phyloP scores from a whole-genome alignment of 2,113 vertebrate genomes.

The Onychorhynchus coronatus region DNA sequence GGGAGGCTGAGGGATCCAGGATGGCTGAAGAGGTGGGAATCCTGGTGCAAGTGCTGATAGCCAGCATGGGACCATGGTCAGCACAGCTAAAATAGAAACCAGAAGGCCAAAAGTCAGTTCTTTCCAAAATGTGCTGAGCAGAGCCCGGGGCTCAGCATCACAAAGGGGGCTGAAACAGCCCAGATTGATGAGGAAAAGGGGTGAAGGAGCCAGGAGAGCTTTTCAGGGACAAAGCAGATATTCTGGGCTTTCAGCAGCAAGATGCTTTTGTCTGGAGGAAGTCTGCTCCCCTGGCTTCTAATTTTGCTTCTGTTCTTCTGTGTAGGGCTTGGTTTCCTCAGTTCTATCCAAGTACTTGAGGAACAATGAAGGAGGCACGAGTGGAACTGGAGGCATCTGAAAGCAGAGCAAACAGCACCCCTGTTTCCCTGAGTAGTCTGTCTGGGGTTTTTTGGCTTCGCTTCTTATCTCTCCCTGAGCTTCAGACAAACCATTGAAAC shows the following conservation, averaged over 20 bases:
- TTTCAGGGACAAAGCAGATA: not conserved
- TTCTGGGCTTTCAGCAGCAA: not conserved
- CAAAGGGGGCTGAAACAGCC: not conserved
- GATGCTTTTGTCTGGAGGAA: not conserved
- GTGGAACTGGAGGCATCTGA: not conserved
- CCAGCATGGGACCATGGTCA: not conserved
- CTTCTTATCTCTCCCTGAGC: not conserved
- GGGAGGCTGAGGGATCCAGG: not conserved
- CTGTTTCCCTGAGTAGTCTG: not conserved
- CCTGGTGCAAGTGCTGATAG: not conserved
- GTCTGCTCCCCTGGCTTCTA: slow-evolving; percentile 22
- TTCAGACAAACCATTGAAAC: not conserved
- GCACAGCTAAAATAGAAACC: not conserved
- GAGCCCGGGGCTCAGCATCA: not conserved
- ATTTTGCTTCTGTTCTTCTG: not conserved
- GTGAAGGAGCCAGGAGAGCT: not conserved
- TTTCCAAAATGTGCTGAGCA: not conserved
- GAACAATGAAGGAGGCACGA: not conserved
- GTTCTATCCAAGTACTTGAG: not conserved
- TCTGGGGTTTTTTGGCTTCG: not conserved
- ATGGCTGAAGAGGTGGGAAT: not conserved
- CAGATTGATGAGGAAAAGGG: accelerated
- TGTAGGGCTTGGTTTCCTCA: slow-evolving; percentile 45
- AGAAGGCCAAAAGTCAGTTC: not conserved
- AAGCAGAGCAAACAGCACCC: not conserved